A percentile compares a stretch with the other conserved stretches of the same genome.
Conservation (phyloP, 2,888 invertebrate genomes). For the Oxycera nigricornis region DNA sequence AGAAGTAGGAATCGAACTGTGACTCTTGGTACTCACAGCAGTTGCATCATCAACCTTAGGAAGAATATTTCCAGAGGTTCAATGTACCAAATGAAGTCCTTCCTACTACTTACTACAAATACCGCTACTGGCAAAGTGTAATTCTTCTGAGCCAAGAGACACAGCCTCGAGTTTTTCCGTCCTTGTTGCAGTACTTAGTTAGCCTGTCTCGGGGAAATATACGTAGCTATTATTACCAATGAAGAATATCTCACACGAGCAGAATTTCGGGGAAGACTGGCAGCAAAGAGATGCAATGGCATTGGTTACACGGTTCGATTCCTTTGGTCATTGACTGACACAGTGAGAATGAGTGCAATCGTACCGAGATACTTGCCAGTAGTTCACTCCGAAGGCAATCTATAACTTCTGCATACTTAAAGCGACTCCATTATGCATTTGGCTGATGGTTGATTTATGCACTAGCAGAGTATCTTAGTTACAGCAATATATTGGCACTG, state of each 20-base stretch:
- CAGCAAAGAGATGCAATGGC: neutral
- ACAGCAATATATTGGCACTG: neutral
- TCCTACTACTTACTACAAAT: too few relatives aligned
- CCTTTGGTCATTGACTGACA: neutral
- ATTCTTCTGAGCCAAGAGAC: conserved; percentile 4
- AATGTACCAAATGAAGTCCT: neutral
- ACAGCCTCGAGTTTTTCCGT: neutral
- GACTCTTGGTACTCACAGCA: neutral
- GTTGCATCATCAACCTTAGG: neutral
- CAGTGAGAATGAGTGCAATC: neutral
- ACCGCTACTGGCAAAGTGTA: neutral
- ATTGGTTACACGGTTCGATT: neutral
- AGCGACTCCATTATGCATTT: neutral
- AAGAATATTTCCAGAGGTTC: conserved; percentile 9
- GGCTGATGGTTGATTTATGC: neutral
- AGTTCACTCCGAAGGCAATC: neutral
- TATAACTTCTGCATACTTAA: neutral
- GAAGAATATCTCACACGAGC: neutral
- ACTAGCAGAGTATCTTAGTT: neutral
- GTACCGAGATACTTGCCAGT: neutral
- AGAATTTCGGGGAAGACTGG: neutral
- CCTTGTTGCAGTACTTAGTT: neutral
- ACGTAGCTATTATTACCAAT: conserved; percentile 18
- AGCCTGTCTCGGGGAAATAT: neutral
- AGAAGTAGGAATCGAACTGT: neutral